A percentile compares a stretch with the other conserved stretches of the same genome.
Conservation (phyloP, 2,888 invertebrate species). For the Drosophila pegasa region DNA sequence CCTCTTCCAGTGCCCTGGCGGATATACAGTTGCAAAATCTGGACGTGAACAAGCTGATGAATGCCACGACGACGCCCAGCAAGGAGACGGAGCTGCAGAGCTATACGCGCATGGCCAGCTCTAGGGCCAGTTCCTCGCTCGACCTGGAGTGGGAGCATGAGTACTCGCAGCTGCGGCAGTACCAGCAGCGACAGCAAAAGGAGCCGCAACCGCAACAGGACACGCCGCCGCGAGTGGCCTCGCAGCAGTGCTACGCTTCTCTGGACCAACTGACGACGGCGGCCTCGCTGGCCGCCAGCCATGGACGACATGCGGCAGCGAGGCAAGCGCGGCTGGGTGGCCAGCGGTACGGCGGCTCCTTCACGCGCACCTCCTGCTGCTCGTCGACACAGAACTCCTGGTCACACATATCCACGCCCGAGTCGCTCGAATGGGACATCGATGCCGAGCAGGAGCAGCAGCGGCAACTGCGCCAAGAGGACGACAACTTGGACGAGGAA, state of each 20-base stretch:
- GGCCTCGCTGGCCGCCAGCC: constrained; percentile 48
- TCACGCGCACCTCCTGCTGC: constrained; percentile 84
- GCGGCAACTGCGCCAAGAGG: constrained; percentile 83
- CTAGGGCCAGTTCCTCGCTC: constrained; percentile 88
- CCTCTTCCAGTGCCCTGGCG: constrained; percentile 80
- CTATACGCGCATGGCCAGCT: constrained; percentile 82
- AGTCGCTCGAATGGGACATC: constrained; percentile 90
- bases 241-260: constrained; percentile 59
- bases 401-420: constrained; percentile 88
- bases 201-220: constrained; percentile 33
- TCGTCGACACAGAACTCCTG: constrained; percentile 85
- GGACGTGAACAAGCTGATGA: constrained; percentile 86
- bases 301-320: constrained; percentile 38
- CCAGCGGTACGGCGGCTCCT: constrained; percentile 70
- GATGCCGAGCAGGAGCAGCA: constrained; percentile 85
- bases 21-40: constrained; percentile 88
- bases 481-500: constrained; percentile 87
- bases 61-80: constrained; percentile 76
- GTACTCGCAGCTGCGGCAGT: constrained; percentile 76
- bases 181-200: constrained; percentile 58
- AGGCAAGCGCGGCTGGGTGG: constrained; percentile 47
- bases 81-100: constrained; percentile 79
- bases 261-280: constrained; percentile 68
- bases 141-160: constrained; percentile 91
- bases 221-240: constrained; percentile 30